phyloP scores from a whole-genome alignment of 1,140 invertebrate species.

The Euschistus heros region DNA sequence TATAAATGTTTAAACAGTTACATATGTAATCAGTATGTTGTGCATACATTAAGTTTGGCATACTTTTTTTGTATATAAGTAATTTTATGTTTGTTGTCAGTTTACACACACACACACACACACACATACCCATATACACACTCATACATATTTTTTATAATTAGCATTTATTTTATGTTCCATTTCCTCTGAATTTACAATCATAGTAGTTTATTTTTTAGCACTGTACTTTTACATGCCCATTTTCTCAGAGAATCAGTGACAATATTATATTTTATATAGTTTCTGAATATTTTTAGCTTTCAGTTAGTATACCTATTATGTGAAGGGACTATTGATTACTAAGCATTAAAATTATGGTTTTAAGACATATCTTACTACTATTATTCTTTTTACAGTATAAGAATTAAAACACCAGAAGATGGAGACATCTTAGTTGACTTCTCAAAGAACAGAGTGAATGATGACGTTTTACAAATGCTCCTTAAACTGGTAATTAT shows the following conservation, averaged over 20 bases:
- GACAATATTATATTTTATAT: not conserved
- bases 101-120: no score
- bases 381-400: constrained; percentile 43
- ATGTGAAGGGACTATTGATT: not conserved
- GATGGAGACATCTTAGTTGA: constrained; percentile 86
- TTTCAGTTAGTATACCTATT: not conserved
- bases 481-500: constrained; percentile 66
- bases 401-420: constrained; percentile 58
- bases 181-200: no score
- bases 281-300: not conserved
- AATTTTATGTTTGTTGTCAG: no score
- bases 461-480: constrained; percentile 59
- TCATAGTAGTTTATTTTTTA: no score
- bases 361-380: constrained; percentile 9
- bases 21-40: no score
- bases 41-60: no score
- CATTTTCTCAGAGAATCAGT: not conserved
- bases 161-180: no score
- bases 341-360: not conserved
- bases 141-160: no score
- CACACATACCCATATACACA: no score
- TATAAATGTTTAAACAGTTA: no score
- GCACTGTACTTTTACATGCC: not conserved
- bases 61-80: no score
- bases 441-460: constrained; percentile 93